Percentiles rank a stretch among this genome's conserved stretches.
phyloP scores from a whole-genome alignment of 2,888 invertebrate genomes.

The Eugnorisma glareosa region DNA sequence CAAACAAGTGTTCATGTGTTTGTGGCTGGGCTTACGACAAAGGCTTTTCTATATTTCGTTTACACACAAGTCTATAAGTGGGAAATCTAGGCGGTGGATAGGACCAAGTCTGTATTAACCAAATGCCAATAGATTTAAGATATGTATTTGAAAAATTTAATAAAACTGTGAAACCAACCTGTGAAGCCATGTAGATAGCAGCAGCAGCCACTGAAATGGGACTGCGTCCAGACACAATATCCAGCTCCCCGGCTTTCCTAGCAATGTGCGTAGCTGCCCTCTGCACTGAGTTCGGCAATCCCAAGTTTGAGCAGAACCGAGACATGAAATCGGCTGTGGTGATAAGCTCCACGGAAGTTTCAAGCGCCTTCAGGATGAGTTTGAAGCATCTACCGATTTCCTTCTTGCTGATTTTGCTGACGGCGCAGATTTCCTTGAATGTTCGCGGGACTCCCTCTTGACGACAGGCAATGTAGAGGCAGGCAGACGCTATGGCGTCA shows the following conservation, averaged over 20 bases:
- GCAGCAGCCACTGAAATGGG: conserved; percentile 99
- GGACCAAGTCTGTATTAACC: background rate
- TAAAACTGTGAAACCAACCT: conserved; percentile 87
- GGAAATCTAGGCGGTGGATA: background rate
- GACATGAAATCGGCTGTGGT: conserved; percentile 99
- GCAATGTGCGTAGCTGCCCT: conserved; percentile 99
- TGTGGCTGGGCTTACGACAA: background rate
- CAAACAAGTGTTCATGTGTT: background rate
- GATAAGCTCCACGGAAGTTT: conserved; percentile 99
- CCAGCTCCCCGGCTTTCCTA: conserved; percentile 98
- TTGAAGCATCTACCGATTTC: conserved; percentile 99
- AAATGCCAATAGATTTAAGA: background rate
- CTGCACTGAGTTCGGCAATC: conserved; percentile 96
- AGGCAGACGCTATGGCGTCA: conserved; percentile 99
- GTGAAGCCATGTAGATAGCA: conserved; percentile 99
- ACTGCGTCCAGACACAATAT: conserved; percentile 99
- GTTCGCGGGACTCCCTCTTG: conserved; percentile 99
- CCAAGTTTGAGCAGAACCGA: conserved; percentile 98
- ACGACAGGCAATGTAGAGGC: conserved; percentile 99
- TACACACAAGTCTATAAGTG: background rate
- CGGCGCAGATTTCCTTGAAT: conserved; percentile 99
- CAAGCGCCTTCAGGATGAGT: conserved; percentile 97
- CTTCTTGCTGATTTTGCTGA: conserved; percentile 99
- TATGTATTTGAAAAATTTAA: background rate
- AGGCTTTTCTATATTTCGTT: background rate